Percentiles rank a stretch among this genome's conserved stretches.
These are phyloP conservation scores for Notospermus geniculatus DNA, from an alignment of 1,140 invertebrate species.

Conservation along the genomic window DNA sequence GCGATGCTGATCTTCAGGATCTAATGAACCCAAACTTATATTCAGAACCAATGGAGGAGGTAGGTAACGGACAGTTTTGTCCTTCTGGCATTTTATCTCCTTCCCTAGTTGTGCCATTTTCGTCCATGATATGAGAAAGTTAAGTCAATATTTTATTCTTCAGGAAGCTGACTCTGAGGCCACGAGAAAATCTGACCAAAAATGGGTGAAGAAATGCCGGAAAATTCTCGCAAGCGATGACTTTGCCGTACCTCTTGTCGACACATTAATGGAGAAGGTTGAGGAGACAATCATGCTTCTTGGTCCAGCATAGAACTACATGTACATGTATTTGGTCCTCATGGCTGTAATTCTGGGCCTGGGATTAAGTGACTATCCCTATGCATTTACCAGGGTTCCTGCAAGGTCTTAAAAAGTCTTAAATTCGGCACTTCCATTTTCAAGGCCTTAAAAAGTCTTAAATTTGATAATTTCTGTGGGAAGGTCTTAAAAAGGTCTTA, in stretches of 20 bases:
- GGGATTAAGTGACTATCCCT: too few species aligned
- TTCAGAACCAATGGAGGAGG: conserved; percentile 19
- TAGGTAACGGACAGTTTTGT: not conserved
- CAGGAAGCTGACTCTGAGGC: conserved; percentile 12
- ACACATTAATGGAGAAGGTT: conserved; percentile 37
- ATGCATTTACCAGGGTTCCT: too few species aligned
- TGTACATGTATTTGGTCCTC: too few species aligned
- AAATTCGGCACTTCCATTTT: too few species aligned
- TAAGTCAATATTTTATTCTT: conserved; percentile 12
- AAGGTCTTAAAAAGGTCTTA: too few species aligned
- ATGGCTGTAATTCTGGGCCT: too few species aligned
- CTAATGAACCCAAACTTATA: conserved; percentile 50
- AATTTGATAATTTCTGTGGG: too few species aligned
- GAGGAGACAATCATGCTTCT: conserved; percentile 27
- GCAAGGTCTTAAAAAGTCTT: too few species aligned
- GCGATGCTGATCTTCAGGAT: conserved; percentile 49
- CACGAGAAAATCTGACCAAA: conserved; percentile 37
- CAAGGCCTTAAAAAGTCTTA: too few species aligned
- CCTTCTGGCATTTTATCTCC: not conserved
- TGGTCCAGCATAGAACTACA: too few species aligned
- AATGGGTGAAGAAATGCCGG: conserved; percentile 44
- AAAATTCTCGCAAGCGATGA: conserved; percentile 36
- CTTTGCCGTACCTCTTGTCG: conserved; percentile 37
- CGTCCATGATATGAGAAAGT: conserved; percentile 6
- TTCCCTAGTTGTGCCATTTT: not conserved